A percentile compares a stretch with the other conserved stretches of the same genome.
phyloP scores from a whole-genome alignment of 2,797 vertebrate genomes.

The Artibeus jamaicensis region DNA sequence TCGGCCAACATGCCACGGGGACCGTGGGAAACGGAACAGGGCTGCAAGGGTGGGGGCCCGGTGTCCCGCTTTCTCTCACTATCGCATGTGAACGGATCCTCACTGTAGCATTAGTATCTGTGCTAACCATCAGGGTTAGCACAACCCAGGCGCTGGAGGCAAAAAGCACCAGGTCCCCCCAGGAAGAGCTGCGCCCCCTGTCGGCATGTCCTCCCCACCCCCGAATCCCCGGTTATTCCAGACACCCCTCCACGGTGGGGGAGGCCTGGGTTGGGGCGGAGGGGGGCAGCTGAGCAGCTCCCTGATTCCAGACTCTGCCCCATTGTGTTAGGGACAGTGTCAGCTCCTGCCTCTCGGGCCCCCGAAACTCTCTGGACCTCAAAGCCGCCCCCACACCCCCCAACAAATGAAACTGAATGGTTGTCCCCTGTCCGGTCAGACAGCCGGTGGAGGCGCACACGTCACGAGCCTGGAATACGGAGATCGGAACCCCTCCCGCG shows the following conservation, averaged over 20 bases:
- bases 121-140: not conserved
- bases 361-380: not conserved
- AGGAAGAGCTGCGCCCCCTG: rapidly evolving
- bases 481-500: rapidly evolving
- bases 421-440: not conserved
- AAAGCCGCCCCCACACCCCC: not conserved
- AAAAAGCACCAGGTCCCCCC: not conserved
- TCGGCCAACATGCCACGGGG: rapidly evolving
- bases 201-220: rapidly evolving
- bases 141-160: not conserved
- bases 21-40: no score
- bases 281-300: not conserved
- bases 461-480: rapidly evolving
- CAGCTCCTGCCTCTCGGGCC: not conserved
- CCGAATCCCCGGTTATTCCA: not conserved
- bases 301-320: not conserved
- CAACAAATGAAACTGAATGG: not conserved
- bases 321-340: no score
- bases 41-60: rapidly evolving
- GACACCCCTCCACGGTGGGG: rapidly evolving
- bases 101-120: not conserved
- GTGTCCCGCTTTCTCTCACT: rapidly evolving
- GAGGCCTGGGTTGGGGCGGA: not conserved
- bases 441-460: rapidly evolving
- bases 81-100: rapidly evolving